Evolutionary conservation across 37 sponge, comb jelly and placozoan species (phyloP).

Genomic region (Hormiphora californensis): DNA sequence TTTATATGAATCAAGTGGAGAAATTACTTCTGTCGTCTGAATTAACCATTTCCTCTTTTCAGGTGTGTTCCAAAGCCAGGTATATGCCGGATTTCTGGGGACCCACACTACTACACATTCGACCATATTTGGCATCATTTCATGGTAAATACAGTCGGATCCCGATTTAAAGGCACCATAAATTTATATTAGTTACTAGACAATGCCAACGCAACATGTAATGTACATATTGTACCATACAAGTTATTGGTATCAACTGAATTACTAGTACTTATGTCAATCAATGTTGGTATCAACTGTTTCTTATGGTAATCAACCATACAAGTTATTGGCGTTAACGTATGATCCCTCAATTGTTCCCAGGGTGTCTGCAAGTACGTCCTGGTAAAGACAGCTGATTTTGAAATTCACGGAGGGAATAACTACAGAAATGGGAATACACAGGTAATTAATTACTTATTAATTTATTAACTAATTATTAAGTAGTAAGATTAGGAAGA

Average conservation of each 20-base stretch:
- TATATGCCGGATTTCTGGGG: not conserved
- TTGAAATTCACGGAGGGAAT: not conserved
- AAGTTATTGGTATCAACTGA: too few species aligned
- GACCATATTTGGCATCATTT: slow-evolving; percentile 1
- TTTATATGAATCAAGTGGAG: too few species aligned
- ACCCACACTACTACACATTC: slow-evolving; percentile 8
- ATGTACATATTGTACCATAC: too few species aligned
- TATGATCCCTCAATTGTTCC: not conserved
- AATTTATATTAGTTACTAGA: not conserved
- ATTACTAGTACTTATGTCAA: too few species aligned
- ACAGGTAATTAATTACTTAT: too few species aligned
- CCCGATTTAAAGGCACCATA: not conserved
- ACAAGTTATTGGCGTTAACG: not conserved
- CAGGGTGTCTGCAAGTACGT: slow-evolving; percentile 29
- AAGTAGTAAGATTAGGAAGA: too few species aligned
- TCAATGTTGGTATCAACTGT: too few species aligned
- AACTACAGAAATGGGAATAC: not conserved
- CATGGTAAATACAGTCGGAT: not conserved
- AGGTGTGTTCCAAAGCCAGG: not conserved
- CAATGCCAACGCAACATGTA: too few species aligned
- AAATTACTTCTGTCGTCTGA: too few species aligned
- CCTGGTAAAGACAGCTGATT: slow-evolving; percentile 6
- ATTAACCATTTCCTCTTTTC: too few species aligned
- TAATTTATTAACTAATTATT: too few species aligned
- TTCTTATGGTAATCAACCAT: not conserved